Percentiles rank a stretch among this genome's conserved stretches.
These are phyloP conservation scores for Lichenostomus cassidix DNA, from an alignment of 2,113 vertebrate genomes.

Conservation along the genomic window DNA sequence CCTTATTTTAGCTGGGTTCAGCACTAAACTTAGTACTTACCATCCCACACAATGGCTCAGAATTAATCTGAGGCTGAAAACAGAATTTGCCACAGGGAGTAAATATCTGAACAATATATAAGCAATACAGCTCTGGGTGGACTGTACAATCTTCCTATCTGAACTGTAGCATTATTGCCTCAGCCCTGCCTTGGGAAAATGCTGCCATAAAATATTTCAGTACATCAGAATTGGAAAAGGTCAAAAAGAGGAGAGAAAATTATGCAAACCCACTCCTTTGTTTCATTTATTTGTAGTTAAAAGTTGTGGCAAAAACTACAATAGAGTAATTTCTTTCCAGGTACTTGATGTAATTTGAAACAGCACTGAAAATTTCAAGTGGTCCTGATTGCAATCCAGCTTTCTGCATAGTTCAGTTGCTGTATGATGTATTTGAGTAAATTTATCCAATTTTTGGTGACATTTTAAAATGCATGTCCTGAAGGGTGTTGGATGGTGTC, in stretches of 20 bases:
- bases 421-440: neutral
- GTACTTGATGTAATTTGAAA: neutral
- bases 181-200: neutral
- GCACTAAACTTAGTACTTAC: neutral
- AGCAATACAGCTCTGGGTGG: neutral
- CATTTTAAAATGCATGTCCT: neutral
- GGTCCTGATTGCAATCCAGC: neutral
- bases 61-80: neutral
- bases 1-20: neutral
- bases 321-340: neutral
- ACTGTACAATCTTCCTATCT: neutral
- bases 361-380: neutral
- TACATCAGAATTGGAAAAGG: neutral
- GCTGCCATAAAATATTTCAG: neutral
- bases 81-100: neutral
- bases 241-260: neutral
- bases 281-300: neutral
- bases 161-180: neutral
- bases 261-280: neutral
- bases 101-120: neutral
- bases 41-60: neutral
- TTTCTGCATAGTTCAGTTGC: neutral
- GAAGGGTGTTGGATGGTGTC: neutral
- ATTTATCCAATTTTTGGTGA: neutral
- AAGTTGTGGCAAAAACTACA: neutral